Percentiles rank a stretch among this genome's conserved stretches.
Conservation (phyloP, 2,888 invertebrate genomes). For the Ariolimax columbianus region DNA sequence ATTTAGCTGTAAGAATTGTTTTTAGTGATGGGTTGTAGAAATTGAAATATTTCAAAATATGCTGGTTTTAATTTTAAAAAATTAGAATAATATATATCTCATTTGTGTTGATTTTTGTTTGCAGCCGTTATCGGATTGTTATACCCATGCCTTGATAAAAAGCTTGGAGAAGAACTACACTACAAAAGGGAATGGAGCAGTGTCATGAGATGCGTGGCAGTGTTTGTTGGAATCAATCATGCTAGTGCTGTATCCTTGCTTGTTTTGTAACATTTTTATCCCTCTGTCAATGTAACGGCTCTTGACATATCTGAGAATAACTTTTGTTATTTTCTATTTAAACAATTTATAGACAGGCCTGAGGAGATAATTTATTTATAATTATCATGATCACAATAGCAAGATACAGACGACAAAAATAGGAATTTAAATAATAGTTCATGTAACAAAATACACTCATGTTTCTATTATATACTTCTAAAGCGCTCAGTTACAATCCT, state of each 20-base stretch:
- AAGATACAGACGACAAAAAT: neutral
- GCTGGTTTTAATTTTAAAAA: neutral
- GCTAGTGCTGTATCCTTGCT: slow-evolving; percentile 80
- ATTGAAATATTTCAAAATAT: neutral
- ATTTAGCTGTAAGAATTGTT: neutral
- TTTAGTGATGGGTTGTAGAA: neutral
- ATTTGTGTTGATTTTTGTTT: slow-evolving; percentile 9
- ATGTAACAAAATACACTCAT: too few species aligned
- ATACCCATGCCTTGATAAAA: slow-evolving; percentile 78
- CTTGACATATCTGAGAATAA: neutral
- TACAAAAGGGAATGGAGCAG: slow-evolving; percentile 79
- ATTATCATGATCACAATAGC: neutral
- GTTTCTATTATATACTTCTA: too few species aligned
- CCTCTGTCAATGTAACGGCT: neutral
- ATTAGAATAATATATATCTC: neutral
- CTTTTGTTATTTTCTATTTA: neutral
- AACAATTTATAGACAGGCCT: neutral
- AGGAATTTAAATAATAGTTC: too few species aligned
- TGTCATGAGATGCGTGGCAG: slow-evolving; percentile 80
- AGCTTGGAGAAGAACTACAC: slow-evolving; percentile 73
- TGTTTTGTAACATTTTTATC: neutral
- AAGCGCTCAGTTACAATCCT: too few species aligned
- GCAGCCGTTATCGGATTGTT: slow-evolving; percentile 78
- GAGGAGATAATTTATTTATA: neutral
- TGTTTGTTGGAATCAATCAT: slow-evolving; percentile 80